A percentile compares a stretch with the other conserved stretches of the same genome.
phyloP scores from a whole-genome alignment of 2,888 invertebrate species.

The Abrostola triplasia region DNA sequence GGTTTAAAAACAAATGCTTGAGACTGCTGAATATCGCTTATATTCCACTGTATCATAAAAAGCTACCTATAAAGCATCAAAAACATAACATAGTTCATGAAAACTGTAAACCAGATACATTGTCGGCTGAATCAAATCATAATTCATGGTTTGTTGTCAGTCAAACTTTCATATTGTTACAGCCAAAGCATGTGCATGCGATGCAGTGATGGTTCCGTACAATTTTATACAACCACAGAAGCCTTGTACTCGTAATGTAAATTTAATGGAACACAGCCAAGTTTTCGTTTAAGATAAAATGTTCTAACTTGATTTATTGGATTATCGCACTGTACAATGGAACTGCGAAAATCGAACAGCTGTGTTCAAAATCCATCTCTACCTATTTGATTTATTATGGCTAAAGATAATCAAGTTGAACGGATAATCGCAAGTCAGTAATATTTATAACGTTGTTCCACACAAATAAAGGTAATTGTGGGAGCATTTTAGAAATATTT shows the following conservation, averaged over 20 bases:
- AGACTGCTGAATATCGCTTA: too few relatives aligned
- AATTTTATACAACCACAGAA: constrained; percentile 28
- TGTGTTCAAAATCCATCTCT: too few relatives aligned
- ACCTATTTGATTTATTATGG: too few relatives aligned
- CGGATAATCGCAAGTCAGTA: too few relatives aligned
- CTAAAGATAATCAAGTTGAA: too few relatives aligned
- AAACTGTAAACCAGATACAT: background rate
- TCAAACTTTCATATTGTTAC: constrained; percentile 10
- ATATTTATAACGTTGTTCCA: too few relatives aligned
- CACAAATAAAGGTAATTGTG: too few relatives aligned
- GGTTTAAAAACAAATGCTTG: too few relatives aligned
- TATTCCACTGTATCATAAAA: too few relatives aligned
- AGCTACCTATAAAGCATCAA: background rate
- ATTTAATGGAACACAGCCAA: constrained; percentile 49
- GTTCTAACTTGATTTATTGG: constrained; percentile 35
- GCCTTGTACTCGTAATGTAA: constrained; percentile 37
- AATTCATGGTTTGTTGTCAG: constrained; percentile 17
- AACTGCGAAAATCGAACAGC: background rate
- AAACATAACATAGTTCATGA: background rate
- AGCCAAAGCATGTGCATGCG: constrained; percentile 6
- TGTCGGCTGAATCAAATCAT: constrained; percentile 15
- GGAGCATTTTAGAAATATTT: too few relatives aligned
- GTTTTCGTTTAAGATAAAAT: constrained; percentile 20
- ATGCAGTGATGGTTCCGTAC: constrained; percentile 2
- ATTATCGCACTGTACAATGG: constrained; percentile 3